Base-by-base conservation (phyloP, 1,140 invertebrate species). In the Conus ventricosus region DNA sequence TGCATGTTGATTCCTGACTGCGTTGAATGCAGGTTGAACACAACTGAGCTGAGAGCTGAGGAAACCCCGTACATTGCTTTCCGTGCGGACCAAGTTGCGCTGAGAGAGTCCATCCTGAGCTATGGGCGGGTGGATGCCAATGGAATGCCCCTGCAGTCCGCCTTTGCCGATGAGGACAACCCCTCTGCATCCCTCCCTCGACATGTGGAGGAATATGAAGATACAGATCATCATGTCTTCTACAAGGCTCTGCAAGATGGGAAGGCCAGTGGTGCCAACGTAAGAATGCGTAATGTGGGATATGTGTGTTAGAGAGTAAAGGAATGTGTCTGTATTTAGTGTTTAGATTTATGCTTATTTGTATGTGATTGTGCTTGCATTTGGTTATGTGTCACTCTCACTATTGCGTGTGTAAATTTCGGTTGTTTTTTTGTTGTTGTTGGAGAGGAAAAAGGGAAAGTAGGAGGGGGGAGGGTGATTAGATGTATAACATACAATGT, bases 131-230 rank as follows among this genome's bases (percentile, higher is more conserved):
- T 94, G 60, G 93, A 94, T 76, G 82, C 91, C 17, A 92, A 90
- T 76, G 92, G 90, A 13, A 85, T 92, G 54, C 90, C 91, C 6
- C 75, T 91, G 4, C 85, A 89, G 15, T 89, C 90, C n/a, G 92
- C 92, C 13, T 94, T 94, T 88, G 90, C 92, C 71, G 90, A 92
- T n/a, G 90, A 91, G 27, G 89, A 90, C 54, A 90, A 92, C 53
- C 91, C 91, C 15, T 92, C 94, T 10, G 91, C 92, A 11, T 93
- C 92, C 88, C 84, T 94, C 81, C 93, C 94, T 20, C 90, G 90
- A 60, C 92, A 93, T 84, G 91, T 94, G 88, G 94, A 94, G 88
- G 94, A 94, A n/a, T 94, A 94, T 87, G 92, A 93, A n/a, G 93
- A 94, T 89, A 92, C 93, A 15, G 93, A 94, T 13, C 93, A 94